Conservation (phyloP, 2,888 invertebrate genomes). For the Drosophila phalerata region DNA sequence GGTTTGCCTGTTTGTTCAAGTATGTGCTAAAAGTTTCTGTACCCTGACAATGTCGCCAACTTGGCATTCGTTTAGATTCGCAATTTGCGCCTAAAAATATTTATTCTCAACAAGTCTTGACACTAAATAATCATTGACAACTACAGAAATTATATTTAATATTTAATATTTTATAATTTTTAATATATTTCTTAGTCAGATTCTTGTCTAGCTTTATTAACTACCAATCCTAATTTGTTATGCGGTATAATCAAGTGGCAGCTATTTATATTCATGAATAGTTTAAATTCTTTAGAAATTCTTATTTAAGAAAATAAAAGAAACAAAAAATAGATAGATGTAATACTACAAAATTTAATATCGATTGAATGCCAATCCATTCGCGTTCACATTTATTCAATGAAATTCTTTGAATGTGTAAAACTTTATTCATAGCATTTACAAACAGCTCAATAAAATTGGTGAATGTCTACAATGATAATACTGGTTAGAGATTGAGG, state of each 20-base stretch:
- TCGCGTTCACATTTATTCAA: conserved; percentile 13
- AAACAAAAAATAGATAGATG: not conserved
- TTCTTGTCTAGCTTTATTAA: not conserved
- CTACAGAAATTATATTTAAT: not conserved
- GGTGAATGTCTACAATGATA: not conserved
- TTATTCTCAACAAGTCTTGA: not conserved
- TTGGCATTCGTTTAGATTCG: conserved; percentile 16
- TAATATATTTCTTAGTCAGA: not conserved
- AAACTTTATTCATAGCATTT: not conserved
- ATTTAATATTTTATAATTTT: not conserved
- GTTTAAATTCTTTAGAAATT: not conserved
- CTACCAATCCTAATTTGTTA: not conserved
- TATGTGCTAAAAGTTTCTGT: conserved; percentile 57
- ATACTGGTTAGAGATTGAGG: not conserved
- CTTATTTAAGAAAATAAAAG: not conserved
- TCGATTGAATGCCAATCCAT: not conserved
- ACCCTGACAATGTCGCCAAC: conserved; percentile 36
- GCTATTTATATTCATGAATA: not conserved
- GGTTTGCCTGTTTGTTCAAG: conserved; percentile 14
- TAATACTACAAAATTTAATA: not conserved
- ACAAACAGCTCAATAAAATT: conserved; percentile 4
- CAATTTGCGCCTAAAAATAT: not conserved
- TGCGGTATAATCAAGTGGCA: not conserved
- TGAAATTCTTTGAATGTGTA: conserved; percentile 3
- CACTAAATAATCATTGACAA: not conserved